These are phyloP conservation scores for Chinchilla lanigera DNA, from an alignment of 2,113 vertebrate genomes.

Conservation along the genomic window DNA sequence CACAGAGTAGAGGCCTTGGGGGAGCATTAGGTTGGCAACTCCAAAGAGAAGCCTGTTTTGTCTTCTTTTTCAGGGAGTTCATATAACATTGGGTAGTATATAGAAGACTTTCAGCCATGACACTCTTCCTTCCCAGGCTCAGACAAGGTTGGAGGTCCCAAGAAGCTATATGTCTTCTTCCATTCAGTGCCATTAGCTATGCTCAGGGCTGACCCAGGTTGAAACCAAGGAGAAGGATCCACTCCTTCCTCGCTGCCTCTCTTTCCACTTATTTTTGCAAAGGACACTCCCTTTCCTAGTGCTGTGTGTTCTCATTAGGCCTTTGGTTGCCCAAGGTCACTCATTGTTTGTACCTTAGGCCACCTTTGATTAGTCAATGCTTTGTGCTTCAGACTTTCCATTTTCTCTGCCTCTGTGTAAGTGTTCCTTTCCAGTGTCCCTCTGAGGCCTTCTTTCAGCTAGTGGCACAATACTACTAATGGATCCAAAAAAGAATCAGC, in stretches of 20 bases:
- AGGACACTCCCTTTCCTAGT: neutral
- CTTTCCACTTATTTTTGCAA: neutral
- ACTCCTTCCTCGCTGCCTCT: neutral
- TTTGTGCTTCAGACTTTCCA: slow-evolving; percentile 19
- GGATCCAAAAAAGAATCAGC: slow-evolving; percentile 12
- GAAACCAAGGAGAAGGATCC: too few species aligned
- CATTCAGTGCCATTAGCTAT: neutral
- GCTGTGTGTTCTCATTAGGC: neutral
- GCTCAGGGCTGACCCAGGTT: neutral
- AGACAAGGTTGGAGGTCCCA: neutral
- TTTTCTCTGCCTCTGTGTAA: slow-evolving; percentile 34
- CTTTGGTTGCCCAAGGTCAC: neutral
- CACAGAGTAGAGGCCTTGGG: neutral
- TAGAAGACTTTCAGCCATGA: neutral
- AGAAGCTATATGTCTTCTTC: neutral
- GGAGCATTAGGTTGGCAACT: neutral
- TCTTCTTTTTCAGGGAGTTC: neutral
- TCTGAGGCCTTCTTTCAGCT: slow-evolving; percentile 35
- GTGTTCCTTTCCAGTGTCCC: neutral
- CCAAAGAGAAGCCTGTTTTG: neutral
- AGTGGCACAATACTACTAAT: neutral
- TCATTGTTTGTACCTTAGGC: neutral
- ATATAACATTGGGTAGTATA: neutral
- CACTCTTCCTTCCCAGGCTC: neutral
- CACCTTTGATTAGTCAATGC: neutral